Evolutionary conservation across 2,888 invertebrate genomes (phyloP), one percentile per base, ranked within the genome.

Genomic region (Apamea anceps): DNA sequence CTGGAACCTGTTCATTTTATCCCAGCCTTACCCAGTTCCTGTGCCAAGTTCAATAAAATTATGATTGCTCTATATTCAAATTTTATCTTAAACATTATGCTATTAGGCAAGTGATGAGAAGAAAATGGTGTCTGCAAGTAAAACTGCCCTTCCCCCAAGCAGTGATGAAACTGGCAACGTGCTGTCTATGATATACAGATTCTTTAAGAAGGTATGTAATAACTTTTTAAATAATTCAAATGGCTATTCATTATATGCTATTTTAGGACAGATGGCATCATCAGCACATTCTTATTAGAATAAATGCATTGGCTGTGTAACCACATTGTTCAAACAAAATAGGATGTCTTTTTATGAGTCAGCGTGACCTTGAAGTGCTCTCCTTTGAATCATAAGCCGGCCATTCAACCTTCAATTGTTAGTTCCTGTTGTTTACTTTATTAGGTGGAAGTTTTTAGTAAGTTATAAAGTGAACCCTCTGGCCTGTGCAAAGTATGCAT

Each of bases 201-300:
- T 97, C 84, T 96, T 97, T 54, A 98, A 98, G 93, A 98, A 98
- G 95, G 97, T 97, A 92, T 74, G 72, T 97, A 67, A 15, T 28
- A 25, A 25, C 75, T 80, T 74, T 72, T 51, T n/a, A 32, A 57
- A 48, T 37, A n/a, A 63, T 67, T 54, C 12, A 32, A 71, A 65
- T 72, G 63, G 70, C 63, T 72, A 78, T 68, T 80, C 18, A 73
- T 67, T 78, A 10, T 8, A 8, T 54, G 45, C 79, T 85, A 78
- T 79, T 80, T 70, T 77, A 65, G 74, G 45, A 28, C 57, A 71
- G 54, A 72, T 82, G 83, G 77, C 75, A 82, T 88, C 71, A 87
- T 73, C 70, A 66, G 32, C 48, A 71, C 82, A 81, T 83, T 67
- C 21, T 32, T 66, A 74, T 77, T 63, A 32, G 32, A 75, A 66